These are phyloP conservation scores for Diadumene lineata DNA, from an alignment of 92 coral and sea anemone species.

Conservation along the genomic window DNA sequence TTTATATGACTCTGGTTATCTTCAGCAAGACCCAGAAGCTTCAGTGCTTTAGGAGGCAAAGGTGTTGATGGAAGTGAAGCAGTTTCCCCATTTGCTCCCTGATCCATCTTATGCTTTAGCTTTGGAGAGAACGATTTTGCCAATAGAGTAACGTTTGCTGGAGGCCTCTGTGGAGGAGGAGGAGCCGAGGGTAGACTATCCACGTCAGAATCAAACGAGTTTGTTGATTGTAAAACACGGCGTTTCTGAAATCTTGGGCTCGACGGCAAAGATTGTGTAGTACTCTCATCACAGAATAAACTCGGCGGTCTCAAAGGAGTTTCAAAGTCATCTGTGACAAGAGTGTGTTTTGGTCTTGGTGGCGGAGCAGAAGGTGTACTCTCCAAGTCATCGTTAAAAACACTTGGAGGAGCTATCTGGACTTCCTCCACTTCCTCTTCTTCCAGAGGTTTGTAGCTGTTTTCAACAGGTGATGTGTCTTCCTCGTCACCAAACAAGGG, in stretches of 20 bases:
- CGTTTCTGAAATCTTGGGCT: not conserved
- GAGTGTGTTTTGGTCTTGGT: conserved; percentile 1
- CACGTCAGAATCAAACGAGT: conserved; percentile 26
- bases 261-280: not conserved
- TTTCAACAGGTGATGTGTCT: not conserved
- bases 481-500: conserved; percentile 62
- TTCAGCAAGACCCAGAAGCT: conserved; percentile 9
- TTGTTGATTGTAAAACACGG: conserved; percentile 22
- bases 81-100: not conserved
- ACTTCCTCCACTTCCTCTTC: not conserved
- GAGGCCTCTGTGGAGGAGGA: conserved; percentile 31
- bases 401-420: conserved; percentile 68
- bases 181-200: conserved; percentile 40
- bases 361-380: conserved; percentile 61
- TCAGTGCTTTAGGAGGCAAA: conserved; percentile 17
- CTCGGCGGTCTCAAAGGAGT: conserved; percentile 31
- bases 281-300: conserved; percentile 33
- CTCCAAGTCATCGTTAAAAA: conserved; percentile 73
- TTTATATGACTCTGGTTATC: not conserved
- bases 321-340: not conserved
- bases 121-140: conserved; percentile 17
- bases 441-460: not conserved
- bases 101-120: conserved; percentile 11
- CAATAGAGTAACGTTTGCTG: conserved; percentile 1
- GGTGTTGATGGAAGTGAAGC: not conserved